Base-by-base conservation (phyloP, 2,797 vertebrate genomes). In the Pseudochromis fuscus region DNA sequence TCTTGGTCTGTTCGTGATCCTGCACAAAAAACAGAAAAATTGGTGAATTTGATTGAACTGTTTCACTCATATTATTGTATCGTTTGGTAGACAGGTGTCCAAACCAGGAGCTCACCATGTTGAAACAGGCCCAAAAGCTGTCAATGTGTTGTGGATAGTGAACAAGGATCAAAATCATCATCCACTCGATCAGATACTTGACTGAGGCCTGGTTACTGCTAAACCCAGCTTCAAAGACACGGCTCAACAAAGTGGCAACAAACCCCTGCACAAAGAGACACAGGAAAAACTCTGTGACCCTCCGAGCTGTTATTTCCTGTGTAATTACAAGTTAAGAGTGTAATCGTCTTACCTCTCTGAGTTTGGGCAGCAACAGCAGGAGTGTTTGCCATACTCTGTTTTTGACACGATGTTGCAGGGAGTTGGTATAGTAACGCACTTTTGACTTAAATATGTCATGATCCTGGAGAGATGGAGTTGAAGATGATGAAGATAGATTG, bases 111-210 rank as follows among this genome's bases (percentile, higher is more conserved):
- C 88, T 90, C 85, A 94, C 94, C 89, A 82, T 89, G 79, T 67
- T 93, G 90, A 98, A 98, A 67, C 96, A 98, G 76, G 83, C 71
- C 97, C 96, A 98, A 67, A 99, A 95, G 31, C 89, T 93, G 25
- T 94, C 89, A 40, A 97, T 91, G 77, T 94, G 94, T 0, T 94
- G 90, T 0, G 97, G 97, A 67, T 95, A 94, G 35, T 62, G 92
- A 75, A 94, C 85, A 7, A 99, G 95, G 81, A 95, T 94, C 83
- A 96, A 80, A 66, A 98, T 94, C 83, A 98, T 92, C 80, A 92
- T 87, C 98, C 98, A 99, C 80, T 98, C 96, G 13, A 98, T 95
- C 52, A 96, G 92, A 79, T 98, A 98, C 76, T 98, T 98, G 68
- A 99, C 94, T 7, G 98, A 99, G 13, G 97, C 95, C 77, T 99